These are phyloP conservation scores for Cryptus viduatorius DNA, from an alignment of 2,888 invertebrate genomes.

Conservation along the genomic window DNA sequence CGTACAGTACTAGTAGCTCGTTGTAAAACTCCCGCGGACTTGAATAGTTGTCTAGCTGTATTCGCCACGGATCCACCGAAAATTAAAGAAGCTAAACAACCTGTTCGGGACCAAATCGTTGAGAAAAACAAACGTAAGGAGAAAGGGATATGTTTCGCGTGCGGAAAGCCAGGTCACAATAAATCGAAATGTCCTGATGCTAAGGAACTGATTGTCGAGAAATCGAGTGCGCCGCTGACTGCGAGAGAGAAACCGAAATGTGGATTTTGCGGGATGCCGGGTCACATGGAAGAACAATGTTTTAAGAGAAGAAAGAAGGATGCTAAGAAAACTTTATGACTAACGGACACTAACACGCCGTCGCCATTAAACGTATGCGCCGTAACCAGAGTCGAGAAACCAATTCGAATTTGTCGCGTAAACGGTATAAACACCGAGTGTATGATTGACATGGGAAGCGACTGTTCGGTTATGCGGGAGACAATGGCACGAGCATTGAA, in stretches of 20 bases:
- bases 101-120: no score
- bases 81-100: no score
- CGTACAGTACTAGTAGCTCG: slow-evolving; percentile 39
- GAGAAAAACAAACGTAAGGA: no score
- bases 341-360: neutral
- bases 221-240: neutral
- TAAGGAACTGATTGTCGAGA: neutral
- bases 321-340: slow-evolving; percentile 7
- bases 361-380: neutral
- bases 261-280: slow-evolving; percentile 4
- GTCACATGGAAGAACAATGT: slow-evolving; percentile 8
- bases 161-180: no score
- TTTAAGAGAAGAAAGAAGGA: neutral
- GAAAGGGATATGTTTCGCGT: no score
- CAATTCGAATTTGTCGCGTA: slow-evolving; percentile 1
- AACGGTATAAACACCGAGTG: slow-evolving; percentile 32
- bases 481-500: no score
- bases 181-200: neutral
- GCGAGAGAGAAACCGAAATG: neutral
- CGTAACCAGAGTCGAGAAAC: slow-evolving; percentile 17
- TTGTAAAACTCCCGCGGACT: slow-evolving; percentile 36
- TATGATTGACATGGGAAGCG: neutral
- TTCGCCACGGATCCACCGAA: no score
- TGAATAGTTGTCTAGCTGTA: no score
- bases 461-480: no score